A percentile compares a stretch with the other conserved stretches of the same genome.
These are phyloP conservation scores for Cyprinus carpio DNA, from an alignment of 2,113 vertebrate species.

Conservation along the genomic window DNA sequence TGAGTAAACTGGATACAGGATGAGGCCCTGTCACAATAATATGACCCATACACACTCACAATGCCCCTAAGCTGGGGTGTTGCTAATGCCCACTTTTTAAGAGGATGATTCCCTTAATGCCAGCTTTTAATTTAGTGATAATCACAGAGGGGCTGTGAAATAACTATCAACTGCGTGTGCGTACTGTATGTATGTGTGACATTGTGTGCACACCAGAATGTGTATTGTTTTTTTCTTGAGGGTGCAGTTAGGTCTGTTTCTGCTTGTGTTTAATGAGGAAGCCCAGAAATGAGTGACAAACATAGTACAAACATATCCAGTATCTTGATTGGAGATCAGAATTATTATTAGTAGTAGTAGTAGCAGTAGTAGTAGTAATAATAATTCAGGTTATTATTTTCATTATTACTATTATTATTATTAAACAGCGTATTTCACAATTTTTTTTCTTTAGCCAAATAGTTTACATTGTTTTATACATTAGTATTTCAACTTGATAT, in stretches of 20 bases:
- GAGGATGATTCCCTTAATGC: conserved; percentile 3
- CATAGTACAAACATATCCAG: too few relatives aligned
- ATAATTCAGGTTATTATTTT: too few relatives aligned
- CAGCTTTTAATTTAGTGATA: conserved; percentile 40
- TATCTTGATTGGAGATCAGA: too few relatives aligned
- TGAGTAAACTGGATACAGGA: conserved; percentile 11
- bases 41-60: neutral
- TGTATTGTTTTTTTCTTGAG: neutral
- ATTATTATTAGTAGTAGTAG: too few relatives aligned
- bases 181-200: neutral
- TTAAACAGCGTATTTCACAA: neutral
- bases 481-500: too few relatives aligned
- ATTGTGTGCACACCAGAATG: neutral
- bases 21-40: conserved; percentile 1
- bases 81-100: conserved; percentile 34
- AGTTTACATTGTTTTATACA: neutral
- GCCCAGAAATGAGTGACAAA: too few relatives aligned
- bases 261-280: neutral
- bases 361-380: too few relatives aligned
- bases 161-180: neutral
- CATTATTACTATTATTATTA: neutral
- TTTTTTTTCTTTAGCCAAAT: neutral
- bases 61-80: conserved; percentile 8
- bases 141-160: conserved; percentile 21
- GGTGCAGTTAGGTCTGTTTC: neutral